phyloP scores from a whole-genome alignment of 2,797 vertebrate genomes.

The Fistularia commersonii region DNA sequence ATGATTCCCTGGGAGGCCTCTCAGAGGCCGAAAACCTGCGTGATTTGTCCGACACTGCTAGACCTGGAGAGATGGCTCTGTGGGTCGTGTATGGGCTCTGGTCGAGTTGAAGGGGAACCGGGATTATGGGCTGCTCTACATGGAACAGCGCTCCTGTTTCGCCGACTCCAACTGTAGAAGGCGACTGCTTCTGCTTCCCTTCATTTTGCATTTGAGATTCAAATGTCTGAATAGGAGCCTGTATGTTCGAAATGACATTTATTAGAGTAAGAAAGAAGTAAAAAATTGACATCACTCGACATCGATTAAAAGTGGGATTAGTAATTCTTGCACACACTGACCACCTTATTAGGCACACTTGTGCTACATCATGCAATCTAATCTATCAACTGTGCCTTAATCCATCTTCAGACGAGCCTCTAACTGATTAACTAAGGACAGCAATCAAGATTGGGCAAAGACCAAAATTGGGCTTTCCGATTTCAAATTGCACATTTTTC shows the following conservation, averaged over 20 bases:
- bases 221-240: slow-evolving; percentile 53
- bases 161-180: slow-evolving; percentile 16
- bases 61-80: slow-evolving; percentile 61
- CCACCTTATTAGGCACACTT: too few relatives aligned
- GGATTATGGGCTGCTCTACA: slow-evolving; percentile 16
- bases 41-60: slow-evolving; percentile 7
- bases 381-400: too few relatives aligned
- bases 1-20: slow-evolving; percentile 9
- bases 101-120: slow-evolving; percentile 49
- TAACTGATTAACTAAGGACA: too few relatives aligned
- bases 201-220: slow-evolving; percentile 18
- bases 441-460: too few relatives aligned
- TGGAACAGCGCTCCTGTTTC: slow-evolving; percentile 3
- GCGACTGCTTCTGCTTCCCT: slow-evolving; percentile 15
- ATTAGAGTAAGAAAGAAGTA: too few relatives aligned
- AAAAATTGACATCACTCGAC: too few relatives aligned
- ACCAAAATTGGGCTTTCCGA: too few relatives aligned
- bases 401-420: too few relatives aligned
- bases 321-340: too few relatives aligned
- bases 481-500: too few relatives aligned
- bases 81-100: slow-evolving; percentile 50
- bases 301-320: too few relatives aligned
- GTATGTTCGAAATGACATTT: slow-evolving; percentile 31
- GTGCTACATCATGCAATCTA: too few relatives aligned
- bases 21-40: slow-evolving; percentile 16